Evolutionary conservation across 2,888 invertebrate species (phyloP), one percentile per base, ranked within the genome.

Genomic region (Hyposoter didymator): DNA sequence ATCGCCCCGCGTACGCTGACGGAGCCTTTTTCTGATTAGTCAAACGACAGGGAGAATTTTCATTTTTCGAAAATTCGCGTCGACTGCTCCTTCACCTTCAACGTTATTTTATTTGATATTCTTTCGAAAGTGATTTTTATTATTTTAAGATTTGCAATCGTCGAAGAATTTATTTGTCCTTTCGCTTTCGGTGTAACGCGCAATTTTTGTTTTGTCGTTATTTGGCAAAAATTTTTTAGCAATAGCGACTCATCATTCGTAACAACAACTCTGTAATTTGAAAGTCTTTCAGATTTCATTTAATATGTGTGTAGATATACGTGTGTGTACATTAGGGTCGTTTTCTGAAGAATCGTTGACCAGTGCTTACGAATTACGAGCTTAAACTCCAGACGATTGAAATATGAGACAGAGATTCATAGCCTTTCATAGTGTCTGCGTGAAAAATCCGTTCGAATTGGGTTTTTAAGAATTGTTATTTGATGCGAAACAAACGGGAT

Each of bases 161-260:
- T 39, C 10, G 39, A 47, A 45, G 52, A 2, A 39, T 76, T 39
- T 43, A 7, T 32, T 32, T 45, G 32, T 69, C 35, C 62, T 80
- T 72, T 67, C 59, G 85, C 85, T 85, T 85, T 85, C 80, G 49
- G 62, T 85, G 85, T 85, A 74, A 84, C 67, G 43, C 67, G 64
- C 52, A 22, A 52, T 10, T 28, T 43, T 8, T 28, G 47, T 47
- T 28, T 75, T 47, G 69, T 47, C 39, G 19, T n/a, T 66, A 19
- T 19, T 75, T 81, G 72, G 67, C 75, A 52, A 80, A 45, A 45
- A 76, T 72, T 72, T 59, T 78, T 82, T 79, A 75, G 82, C 59
- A n/a, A 83, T 80, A 66, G 72, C 78, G 47, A n/a, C 62, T 66
- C 45, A 2, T 32, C 6, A 62, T 47, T 47, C 39, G 67, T 52